Evolutionary conservation across 2,797 vertebrate genomes (phyloP), one percentile per base, ranked within the genome.

Genomic region (Acanthis flammea): DNA sequence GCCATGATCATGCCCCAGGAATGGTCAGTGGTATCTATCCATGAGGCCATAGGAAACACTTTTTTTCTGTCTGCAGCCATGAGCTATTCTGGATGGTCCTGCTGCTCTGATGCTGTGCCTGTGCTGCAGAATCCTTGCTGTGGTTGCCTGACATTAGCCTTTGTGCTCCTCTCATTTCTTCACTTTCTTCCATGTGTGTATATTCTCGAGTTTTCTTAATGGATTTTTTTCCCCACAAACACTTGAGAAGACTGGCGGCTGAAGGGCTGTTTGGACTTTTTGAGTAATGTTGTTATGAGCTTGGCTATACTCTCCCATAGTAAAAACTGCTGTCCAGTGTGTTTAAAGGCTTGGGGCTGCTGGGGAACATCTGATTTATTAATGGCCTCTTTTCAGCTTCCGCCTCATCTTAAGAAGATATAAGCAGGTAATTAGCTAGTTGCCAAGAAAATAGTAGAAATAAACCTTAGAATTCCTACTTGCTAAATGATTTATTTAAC

Each of bases 361-460:
- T 92, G 91, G 91, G 66, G 70, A 95, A 62, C 66, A 87, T 92
- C 96, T 94, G 91, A 94, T 93, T 92, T 96, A 95, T 95, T 92
- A 94, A 87, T 81, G 65, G 79, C 58, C 87, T 95, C 92, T 95
- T 90, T 92, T 91, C 92, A 83, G 82, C 86, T 97, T 96, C 94
- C 92, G 95, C 62, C 94, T 95, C 95, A 94, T 96, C 95, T 96
- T 96, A 96, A 94, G 94, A 94, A 94, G 94, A 92, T 93, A 75
- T 91, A 95, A 97, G 95, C 95, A 97, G 96, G 95, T 96, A 94
- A 96, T 96, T 96, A 96, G 73, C 92, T 90, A 86, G 94, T 96
- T 94, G 85, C 86, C 76, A 90, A 94, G 91, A 97, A 94, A 91
- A 63, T 4, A 28, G 61, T 96, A 67, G 70, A 96, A 93, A 92